Evolutionary conservation across 2,797 vertebrate species (phyloP).

Genomic region (Sebastes wilsoni): DNA sequence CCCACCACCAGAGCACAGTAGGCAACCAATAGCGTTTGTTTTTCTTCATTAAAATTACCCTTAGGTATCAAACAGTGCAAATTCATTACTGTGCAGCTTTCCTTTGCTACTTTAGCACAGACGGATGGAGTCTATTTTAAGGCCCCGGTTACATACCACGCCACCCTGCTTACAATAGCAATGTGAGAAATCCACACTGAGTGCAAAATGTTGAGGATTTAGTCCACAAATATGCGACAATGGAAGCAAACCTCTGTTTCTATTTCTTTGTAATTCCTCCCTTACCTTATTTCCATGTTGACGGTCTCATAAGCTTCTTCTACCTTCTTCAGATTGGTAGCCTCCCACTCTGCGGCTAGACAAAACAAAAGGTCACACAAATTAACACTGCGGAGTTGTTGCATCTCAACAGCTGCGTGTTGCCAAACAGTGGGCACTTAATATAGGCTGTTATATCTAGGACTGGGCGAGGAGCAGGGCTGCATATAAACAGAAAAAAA

Average conservation of each 20-base stretch:
- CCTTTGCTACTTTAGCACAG: constrained; percentile 49
- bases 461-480: constrained; percentile 40
- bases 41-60: constrained; percentile 77
- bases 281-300: constrained; percentile 79
- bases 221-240: constrained; percentile 8
- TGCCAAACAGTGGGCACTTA: constrained; percentile 63
- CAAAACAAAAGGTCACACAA: constrained; percentile 75
- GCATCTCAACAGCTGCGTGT: constrained; percentile 58
- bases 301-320: constrained; percentile 76
- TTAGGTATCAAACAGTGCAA: constrained; percentile 62
- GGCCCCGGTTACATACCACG: constrained; percentile 46
- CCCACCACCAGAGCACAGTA: constrained; percentile 41
- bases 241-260: not conserved
- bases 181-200: constrained; percentile 33
- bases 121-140: constrained; percentile 69
- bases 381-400: constrained; percentile 61
- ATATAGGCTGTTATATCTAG: constrained; percentile 51
- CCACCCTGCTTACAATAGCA: constrained; percentile 39
- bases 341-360: constrained; percentile 75
- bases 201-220: constrained; percentile 24
- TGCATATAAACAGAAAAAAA: constrained; percentile 27
- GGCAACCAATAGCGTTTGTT: constrained; percentile 63
- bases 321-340: constrained; percentile 73
- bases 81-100: constrained; percentile 71
- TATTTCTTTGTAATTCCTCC: constrained; percentile 6